Evolutionary conservation across 1,140 invertebrate species (phyloP), one percentile per base, ranked within the genome.

Genomic region (Aricia agestis): DNA sequence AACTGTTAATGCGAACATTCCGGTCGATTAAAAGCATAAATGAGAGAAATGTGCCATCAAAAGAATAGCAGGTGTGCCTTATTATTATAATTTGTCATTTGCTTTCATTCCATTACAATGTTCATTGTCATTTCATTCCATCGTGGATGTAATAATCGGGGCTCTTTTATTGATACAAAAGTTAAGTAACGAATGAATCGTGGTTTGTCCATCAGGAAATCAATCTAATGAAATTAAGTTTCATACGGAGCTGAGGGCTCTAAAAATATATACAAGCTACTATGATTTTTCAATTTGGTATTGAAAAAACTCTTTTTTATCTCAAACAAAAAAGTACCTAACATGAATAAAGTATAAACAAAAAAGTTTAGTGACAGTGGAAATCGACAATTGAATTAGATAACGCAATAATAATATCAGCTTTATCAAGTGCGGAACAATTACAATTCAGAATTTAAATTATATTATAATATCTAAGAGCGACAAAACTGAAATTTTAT

Each of bases 51-150:
- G 85, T 85, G 75, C 75, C 85, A 89, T 91, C 87, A 88, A 89
- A 90, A 90, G 87, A 86, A 91, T 89, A 89, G 86, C 89, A 91
- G 89, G 89, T 91, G 89, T 89, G 79, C 82, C 77, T 80, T 85
- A 89, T 91, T 90, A 87, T 86, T 79, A 90, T 84, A 89, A 90
- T 91, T 90, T 89, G 84, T 89, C 87, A 90, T 90, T 86, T 80
- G 80, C 79, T 74, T 75, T 86, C 78, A 82, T 81, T 82, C 78
- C 70, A 71, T 75, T 83, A 84, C 82, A 81, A 82, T 81, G 80
- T 82, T 74, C 81, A 79, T 84, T 82, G 76, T 83, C 74, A 74
- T 77, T 75, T 73, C 71, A 63, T 74, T 52, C 68, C 66, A 66
- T 71, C 75, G 70, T 74, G 10, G 25, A 63, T 9, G 59, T 63